Percentiles rank a stretch among this genome's conserved stretches.
These are phyloP conservation scores for Dysdera silvatica DNA, from an alignment of 1,140 invertebrate genomes.

Conservation along the genomic window DNA sequence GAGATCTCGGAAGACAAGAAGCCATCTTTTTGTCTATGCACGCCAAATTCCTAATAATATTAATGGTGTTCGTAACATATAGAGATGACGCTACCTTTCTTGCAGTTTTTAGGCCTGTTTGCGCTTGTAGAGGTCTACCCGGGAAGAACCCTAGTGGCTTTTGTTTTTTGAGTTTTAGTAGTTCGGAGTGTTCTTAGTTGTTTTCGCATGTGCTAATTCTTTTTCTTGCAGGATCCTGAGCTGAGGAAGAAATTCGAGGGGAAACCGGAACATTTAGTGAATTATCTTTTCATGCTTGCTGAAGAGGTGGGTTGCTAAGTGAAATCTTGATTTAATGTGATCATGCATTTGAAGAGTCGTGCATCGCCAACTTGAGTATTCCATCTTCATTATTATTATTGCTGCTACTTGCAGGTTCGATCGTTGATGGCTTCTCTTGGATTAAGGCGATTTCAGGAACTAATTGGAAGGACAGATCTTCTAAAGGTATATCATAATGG, in stretches of 20 bases:
- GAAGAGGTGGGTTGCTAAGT: conserved; percentile 88
- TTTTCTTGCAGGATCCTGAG: conserved; percentile 66
- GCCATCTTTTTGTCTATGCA: no score
- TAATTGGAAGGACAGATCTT: conserved; percentile 89
- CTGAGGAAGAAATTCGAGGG: conserved; percentile 94
- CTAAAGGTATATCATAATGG: conserved; percentile 48
- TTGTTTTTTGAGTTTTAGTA: not conserved
- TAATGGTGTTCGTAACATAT: no score
- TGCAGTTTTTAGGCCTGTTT: no score
- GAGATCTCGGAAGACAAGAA: not conserved
- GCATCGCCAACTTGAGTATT: not conserved
- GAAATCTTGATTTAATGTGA: conserved; percentile 7
- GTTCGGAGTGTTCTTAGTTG: not conserved
- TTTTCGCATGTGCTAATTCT: not conserved
- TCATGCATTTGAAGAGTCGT: not conserved
- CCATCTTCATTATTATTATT: not conserved
- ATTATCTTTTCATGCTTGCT: conserved; percentile 94
- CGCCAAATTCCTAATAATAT: no score
- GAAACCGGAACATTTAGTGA: conserved; percentile 94
- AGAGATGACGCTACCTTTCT: no score
- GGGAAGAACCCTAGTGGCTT: no score
- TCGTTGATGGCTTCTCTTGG: conserved; percentile 83
- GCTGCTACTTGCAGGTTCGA: conserved; percentile 47
- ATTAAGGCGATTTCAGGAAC: conserved; percentile 78
- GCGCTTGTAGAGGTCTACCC: no score